Evolutionary conservation across 2,888 invertebrate genomes (phyloP), one percentile per base, ranked within the genome.

Genomic region (Theodoxus fluviatilis): DNA sequence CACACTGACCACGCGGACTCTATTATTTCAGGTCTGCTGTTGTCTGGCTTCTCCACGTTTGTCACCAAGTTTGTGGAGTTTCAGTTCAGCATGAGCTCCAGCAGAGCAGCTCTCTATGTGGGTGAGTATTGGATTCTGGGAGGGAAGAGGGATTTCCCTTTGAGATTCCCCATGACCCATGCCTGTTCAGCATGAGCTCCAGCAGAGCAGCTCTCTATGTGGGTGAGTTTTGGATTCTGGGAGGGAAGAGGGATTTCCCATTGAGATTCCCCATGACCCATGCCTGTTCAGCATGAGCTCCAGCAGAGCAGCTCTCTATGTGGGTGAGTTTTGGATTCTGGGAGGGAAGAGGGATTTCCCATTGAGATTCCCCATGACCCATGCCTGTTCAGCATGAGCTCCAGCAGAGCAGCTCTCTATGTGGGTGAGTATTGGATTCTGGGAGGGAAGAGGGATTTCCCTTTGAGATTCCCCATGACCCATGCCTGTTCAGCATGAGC

Each of bases 101-200:
- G 83, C 0, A 77, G 77, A 49, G 84, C 86, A 3, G 84, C 84
- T 7, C 80, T 80, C 40, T 78, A 81, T 74, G 83, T 85, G 6
- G 86, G 94, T 92, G 85, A 84, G 88, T 78, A n/a, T 15, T 40
- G 18, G 7, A 6, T 22, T 28, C 25, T 3, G 6, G n/a, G n/a
- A n/a, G n/a, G n/a, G n/a, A n/a, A n/a, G n/a, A n/a, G n/a, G n/a
- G n/a, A 28, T 52, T 3, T 43, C 18, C 22, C 37, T 40, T 49
- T 47, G 31, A 28, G 35, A 25, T 25, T 47, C 25, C 35, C 28
- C n/a, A 6, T 31, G 28, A 4, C 15, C 18, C 25, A 28, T 6
- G 18, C 15, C 84, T 84, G 73, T 86, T 83, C 75, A 79, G 82
- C 25, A 69, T 86, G 4, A 75, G 82, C 2, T 81, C 85, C 0